Evolutionary conservation across 2,113 vertebrate species (phyloP).

Genomic region (Protobothrops flavoviridis): DNA sequence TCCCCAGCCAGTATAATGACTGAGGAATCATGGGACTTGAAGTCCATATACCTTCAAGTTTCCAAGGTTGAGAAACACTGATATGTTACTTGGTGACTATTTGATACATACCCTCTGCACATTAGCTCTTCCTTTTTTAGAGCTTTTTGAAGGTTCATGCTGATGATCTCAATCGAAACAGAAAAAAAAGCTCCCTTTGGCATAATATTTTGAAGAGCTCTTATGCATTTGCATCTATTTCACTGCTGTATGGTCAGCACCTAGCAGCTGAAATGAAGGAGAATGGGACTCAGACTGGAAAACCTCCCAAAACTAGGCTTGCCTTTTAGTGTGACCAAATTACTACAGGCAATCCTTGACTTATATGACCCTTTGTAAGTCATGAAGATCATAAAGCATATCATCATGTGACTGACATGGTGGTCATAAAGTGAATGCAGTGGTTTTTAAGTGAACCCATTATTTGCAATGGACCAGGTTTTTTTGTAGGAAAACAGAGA

Average conservation of each 20-base stretch:
- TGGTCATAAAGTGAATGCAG: background rate
- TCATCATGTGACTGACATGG: background rate
- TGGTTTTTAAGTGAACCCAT: background rate
- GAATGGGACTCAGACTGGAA: background rate
- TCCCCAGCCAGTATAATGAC: background rate
- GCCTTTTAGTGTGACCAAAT: background rate
- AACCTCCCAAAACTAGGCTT: background rate
- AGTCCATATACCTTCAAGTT: background rate
- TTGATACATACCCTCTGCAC: background rate
- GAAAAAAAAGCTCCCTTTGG: background rate
- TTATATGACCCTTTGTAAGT: background rate
- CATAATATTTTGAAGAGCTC: background rate
- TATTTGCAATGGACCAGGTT: background rate
- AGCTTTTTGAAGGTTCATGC: background rate
- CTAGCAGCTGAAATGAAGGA: background rate
- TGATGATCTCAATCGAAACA: background rate
- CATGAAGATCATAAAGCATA: background rate
- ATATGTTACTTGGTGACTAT: background rate
- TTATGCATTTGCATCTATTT: background rate
- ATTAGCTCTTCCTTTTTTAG: background rate
- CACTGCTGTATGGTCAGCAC: no score
- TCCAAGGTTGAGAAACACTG: background rate
- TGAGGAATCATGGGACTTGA: background rate
- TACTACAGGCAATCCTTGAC: background rate
- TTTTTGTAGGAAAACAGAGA: background rate